Base-by-base conservation (phyloP, 1,140 invertebrate species). In the Latrodectus geometricus region DNA sequence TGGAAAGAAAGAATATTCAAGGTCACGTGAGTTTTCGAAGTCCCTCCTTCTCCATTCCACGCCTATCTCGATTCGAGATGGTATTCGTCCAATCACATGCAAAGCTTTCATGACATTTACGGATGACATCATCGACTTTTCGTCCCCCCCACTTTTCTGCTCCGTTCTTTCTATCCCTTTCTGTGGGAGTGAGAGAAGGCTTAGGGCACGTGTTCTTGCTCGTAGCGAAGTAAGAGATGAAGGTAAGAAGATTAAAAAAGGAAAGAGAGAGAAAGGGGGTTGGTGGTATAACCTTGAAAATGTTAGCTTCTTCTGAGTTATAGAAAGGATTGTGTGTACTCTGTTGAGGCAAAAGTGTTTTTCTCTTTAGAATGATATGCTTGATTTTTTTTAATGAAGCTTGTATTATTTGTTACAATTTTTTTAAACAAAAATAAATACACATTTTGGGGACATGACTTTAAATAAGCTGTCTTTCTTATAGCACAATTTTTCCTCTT, bases 51-150 rank as follows among this genome's bases (percentile, higher is more conserved):
- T 78, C 54, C 49, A 68, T 86, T 86, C 83, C 83, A 86, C 83
- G 83, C 83, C 83, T 86, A 86, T 74, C 83, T 86, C 65, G 75
- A 86, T 77, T 73, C 83, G 76, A 61, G 75, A 86, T 86, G 48
- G 65, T 35, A 61, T 61, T 86, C 83, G 70, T 86, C 83, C 83
- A 86, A 86, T 86, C 65, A 35, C 35, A 35, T 35, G 35, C 35
- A 35, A 1, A 78, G 83, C 65, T n/a, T 56, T 56, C 83, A 65
- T 78, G 83, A 61, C 83, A 86, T 69, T 77, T 77, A 78, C 65
- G 65, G 83, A 86, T 86, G 83, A 86, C 83, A 86, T 86, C 83
- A 86, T 86, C 74, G 66, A 70, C 61, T 78, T 66, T 61, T 61
- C 3, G 21, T 78, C 76, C 50, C 72, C 15, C 17, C 17, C 35